Conservation (phyloP, 1,140 invertebrate species). For the Apocrypta bakeri region DNA sequence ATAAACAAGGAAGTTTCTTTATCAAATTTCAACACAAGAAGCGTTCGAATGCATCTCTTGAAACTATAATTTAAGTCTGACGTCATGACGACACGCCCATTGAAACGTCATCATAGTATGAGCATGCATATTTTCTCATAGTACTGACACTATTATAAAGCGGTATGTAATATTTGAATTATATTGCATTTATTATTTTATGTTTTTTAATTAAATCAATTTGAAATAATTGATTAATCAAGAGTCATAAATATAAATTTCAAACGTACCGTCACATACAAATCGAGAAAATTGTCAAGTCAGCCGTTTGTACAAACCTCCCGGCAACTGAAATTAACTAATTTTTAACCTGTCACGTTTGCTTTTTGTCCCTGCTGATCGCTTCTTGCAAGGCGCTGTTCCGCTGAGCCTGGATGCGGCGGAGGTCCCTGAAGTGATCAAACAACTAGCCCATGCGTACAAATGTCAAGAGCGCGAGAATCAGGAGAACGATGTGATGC, state of each 20-base stretch:
- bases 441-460: constrained; percentile 47
- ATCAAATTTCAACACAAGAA: not conserved
- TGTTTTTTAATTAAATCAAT: too few species aligned
- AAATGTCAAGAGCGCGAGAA: constrained; percentile 50
- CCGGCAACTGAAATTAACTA: not conserved
- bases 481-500: constrained; percentile 47
- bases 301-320: not conserved
- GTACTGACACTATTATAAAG: not conserved
- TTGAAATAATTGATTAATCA: too few species aligned
- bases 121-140: not conserved
- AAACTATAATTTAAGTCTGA: not conserved
- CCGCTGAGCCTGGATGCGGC: constrained; percentile 17
- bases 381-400: constrained; percentile 43
- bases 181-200: too few species aligned
- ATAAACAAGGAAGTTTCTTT: not conserved
- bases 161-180: too few species aligned
- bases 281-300: not conserved
- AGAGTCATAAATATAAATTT: too few species aligned
- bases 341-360: not conserved
- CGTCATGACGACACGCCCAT: not conserved
- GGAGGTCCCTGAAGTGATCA: constrained; percentile 42
- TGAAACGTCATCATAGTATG: not conserved
- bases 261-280: too few species aligned
- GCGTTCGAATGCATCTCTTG: not conserved
- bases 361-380: constrained; percentile 41